phyloP scores from a whole-genome alignment of 2,888 invertebrate genomes.

The Cephus spinipes region DNA sequence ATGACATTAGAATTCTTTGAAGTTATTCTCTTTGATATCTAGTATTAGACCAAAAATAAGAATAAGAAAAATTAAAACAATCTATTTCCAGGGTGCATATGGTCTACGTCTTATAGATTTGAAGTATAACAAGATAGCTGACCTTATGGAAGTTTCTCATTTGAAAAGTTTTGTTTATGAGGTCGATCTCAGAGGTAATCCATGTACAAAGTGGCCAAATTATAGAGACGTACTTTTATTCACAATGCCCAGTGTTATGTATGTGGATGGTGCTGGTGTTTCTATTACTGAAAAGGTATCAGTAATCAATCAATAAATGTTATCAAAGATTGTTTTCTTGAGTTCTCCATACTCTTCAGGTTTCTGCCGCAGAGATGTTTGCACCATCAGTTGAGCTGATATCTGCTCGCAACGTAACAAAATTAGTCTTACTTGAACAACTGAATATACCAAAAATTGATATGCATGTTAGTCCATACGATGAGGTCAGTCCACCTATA shows the following conservation, averaged over 20 bases:
- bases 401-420: conserved; percentile 52
- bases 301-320: neutral
- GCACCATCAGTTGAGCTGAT: conserved; percentile 49
- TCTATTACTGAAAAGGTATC: conserved; percentile 54
- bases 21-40: conserved; percentile 29
- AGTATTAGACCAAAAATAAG: neutral
- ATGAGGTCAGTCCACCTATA: conserved; percentile 58
- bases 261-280: conserved; percentile 60
- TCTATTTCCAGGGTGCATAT: conserved; percentile 40
- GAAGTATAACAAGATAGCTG: conserved; percentile 56
- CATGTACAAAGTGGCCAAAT: conserved; percentile 55
- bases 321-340: neutral
- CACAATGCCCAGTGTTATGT: conserved; percentile 54
- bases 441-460: conserved; percentile 57
- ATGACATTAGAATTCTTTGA: conserved; percentile 70
- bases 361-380: conserved; percentile 51
- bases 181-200: conserved; percentile 59
- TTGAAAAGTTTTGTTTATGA: conserved; percentile 55
- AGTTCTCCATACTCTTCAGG: conserved; percentile 34
- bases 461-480: conserved; percentile 56
- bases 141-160: conserved; percentile 62
- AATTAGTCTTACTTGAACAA: conserved; percentile 56
- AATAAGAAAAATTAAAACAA: neutral
- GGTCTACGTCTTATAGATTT: conserved; percentile 59
- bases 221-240: conserved; percentile 60